phyloP scores from a whole-genome alignment of 2,888 invertebrate species.

The Drosophila merina region DNA sequence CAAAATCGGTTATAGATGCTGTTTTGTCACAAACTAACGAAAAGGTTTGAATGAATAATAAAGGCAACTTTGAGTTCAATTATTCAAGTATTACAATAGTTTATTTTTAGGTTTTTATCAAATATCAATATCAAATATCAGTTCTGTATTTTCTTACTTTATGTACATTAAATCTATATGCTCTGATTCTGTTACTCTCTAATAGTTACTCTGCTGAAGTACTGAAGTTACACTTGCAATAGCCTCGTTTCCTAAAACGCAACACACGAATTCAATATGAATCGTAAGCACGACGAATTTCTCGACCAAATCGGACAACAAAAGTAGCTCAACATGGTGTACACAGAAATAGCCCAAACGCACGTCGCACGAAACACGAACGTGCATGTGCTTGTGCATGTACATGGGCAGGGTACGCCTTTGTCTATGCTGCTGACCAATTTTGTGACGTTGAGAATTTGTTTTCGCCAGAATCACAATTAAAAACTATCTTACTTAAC shows the following conservation, averaged over 20 bases:
- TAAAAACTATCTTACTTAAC: conserved; percentile 46
- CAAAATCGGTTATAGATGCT: conserved; percentile 74
- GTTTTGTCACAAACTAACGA: conserved; percentile 51
- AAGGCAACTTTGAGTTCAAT: conserved; percentile 65
- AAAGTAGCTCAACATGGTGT: conserved; percentile 44
- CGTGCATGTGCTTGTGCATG: conserved; percentile 12
- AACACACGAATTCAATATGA: conserved; percentile 77
- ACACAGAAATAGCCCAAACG: conserved; percentile 42
- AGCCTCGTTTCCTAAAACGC: background rate
- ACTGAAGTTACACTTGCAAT: conserved; percentile 4
- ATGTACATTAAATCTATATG: conserved; percentile 42
- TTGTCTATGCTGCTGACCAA: conserved; percentile 43
- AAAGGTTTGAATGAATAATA: conserved; percentile 44
- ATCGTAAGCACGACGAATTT: conserved; percentile 57
- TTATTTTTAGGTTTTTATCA: conserved; percentile 59
- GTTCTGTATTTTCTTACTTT: conserved; percentile 50
- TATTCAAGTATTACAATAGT: conserved; percentile 54
- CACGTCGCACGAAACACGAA: conserved; percentile 23
- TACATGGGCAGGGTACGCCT: conserved; percentile 11
- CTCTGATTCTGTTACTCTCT: conserved; percentile 22
- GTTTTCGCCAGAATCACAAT: conserved; percentile 10
- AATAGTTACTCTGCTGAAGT: conserved; percentile 4
- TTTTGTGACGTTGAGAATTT: conserved; percentile 50
- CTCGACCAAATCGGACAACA: conserved; percentile 39
- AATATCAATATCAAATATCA: conserved; percentile 64